Evolutionary conservation across 2,888 invertebrate species (phyloP).

Genomic region (Pseudococcus viburni): DNA sequence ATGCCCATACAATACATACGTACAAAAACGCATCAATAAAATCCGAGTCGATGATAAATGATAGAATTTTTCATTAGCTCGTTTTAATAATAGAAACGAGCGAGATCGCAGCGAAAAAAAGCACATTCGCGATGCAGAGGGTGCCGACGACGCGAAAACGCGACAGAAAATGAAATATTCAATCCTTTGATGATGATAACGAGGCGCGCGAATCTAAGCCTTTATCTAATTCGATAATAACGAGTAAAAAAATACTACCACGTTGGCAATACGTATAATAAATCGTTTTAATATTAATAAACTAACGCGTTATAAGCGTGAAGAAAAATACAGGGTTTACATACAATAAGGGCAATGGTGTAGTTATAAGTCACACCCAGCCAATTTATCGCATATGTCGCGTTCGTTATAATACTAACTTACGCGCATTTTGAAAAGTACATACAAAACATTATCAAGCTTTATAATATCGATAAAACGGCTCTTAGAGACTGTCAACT

Average conservation of each 20-base stretch:
- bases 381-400: conserved; percentile 63
- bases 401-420: conserved; percentile 51
- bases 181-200: conserved; percentile 52
- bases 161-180: conserved; percentile 35
- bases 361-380: conserved; percentile 64
- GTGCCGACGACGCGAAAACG: not conserved
- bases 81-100: conserved; percentile 4
- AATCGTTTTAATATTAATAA: conserved; percentile 64
- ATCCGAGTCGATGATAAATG: conserved; percentile 15
- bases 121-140: not conserved
- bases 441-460: conserved; percentile 63
- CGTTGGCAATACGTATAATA: conserved; percentile 44
- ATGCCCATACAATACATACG: not conserved
- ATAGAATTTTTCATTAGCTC: conserved; percentile 46
- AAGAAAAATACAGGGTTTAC: conserved; percentile 51
- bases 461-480: conserved; percentile 65
- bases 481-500: conserved; percentile 65
- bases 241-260: conserved; percentile 43
- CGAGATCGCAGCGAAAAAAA: not conserved
- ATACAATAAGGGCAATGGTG: conserved; percentile 55
- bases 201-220: conserved; percentile 42
- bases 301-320: conserved; percentile 59
- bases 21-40: not conserved
- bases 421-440: conserved; percentile 62
- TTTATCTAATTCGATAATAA: conserved; percentile 64